These are phyloP conservation scores for Drosophila bocki DNA, from an alignment of 1,140 invertebrate species.

Conservation along the genomic window DNA sequence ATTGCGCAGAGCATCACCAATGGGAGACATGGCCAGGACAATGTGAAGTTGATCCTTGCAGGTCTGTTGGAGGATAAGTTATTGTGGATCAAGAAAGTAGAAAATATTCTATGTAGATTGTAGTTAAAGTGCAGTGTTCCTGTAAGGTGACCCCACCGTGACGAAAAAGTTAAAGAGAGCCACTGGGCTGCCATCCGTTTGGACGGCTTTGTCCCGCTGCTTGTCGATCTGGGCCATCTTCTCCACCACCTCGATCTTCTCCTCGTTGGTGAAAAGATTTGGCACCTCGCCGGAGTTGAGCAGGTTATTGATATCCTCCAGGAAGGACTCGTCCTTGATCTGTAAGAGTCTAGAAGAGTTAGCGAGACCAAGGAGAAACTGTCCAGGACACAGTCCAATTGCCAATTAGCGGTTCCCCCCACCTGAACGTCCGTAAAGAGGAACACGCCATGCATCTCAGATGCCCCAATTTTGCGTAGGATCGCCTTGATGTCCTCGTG, in stretches of 20 bases:
- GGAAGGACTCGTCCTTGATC: conserved; percentile 97
- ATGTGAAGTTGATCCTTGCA: conserved; percentile 97
- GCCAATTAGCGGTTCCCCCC: conserved; percentile 37
- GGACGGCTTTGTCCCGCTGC: conserved; percentile 94
- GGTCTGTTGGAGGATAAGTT: conserved; percentile 86
- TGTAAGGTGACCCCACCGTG: conserved; percentile 71
- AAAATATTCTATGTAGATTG: neutral
- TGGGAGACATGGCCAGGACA: conserved; percentile 96
- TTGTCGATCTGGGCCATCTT: conserved; percentile 97
- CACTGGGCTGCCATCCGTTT: conserved; percentile 96
- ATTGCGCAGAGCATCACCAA: conserved; percentile 93
- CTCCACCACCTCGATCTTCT: conserved; percentile 96
- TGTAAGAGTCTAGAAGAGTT: conserved; percentile 81
- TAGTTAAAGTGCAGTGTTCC: neutral
- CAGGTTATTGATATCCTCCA: conserved; percentile 97
- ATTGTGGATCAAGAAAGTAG: neutral
- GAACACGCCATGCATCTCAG: conserved; percentile 95
- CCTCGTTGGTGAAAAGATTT: conserved; percentile 95
- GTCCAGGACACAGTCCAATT: conserved; percentile 26
- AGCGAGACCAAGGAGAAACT: conserved; percentile 14
- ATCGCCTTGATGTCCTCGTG: conserved; percentile 95
- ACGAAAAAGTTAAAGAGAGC: conserved; percentile 98
- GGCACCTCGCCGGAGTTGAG: conserved; percentile 97
- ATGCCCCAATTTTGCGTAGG: conserved; percentile 91
- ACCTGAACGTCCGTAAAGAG: conserved; percentile 96